Evolutionary conservation across 2,888 invertebrate genomes (phyloP).

Genomic region (Incurvaria masculella): DNA sequence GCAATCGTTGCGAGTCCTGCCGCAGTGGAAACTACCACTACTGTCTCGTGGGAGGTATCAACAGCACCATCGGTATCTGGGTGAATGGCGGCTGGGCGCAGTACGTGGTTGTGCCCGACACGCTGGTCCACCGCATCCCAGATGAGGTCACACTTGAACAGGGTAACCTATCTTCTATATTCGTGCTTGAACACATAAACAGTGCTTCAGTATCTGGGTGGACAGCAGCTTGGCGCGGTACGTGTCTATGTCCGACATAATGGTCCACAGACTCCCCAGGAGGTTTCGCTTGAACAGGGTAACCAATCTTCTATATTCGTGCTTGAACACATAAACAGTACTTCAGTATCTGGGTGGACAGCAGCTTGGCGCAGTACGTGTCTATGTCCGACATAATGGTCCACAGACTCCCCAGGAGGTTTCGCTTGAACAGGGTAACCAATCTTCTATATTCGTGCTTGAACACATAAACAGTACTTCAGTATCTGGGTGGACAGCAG

Average conservation of each 20-base stretch:
- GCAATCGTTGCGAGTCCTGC: slow-evolving; percentile 60
- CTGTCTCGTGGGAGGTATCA: slow-evolving; percentile 58
- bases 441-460: not conserved
- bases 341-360: slow-evolving; percentile 64
- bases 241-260: slow-evolving; percentile 53
- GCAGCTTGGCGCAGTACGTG: slow-evolving; percentile 61
- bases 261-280: slow-evolving; percentile 59
- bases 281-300: slow-evolving; percentile 60
- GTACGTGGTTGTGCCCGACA: slow-evolving; percentile 57
- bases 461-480: slow-evolving; percentile 61
- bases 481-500: slow-evolving; percentile 67
- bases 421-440: slow-evolving; percentile 55
- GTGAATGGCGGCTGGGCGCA: slow-evolving; percentile 68
- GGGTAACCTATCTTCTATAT: slow-evolving; percentile 31
- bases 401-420: slow-evolving; percentile 54
- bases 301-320: not conserved
- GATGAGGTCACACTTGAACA: slow-evolving; percentile 55
- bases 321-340: slow-evolving; percentile 55
- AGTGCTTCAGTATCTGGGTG: slow-evolving; percentile 62
- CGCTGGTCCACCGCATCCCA: slow-evolving; percentile 59
- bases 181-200: slow-evolving; percentile 45
- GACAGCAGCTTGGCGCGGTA: slow-evolving; percentile 66
- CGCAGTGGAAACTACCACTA: slow-evolving; percentile 63
- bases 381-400: slow-evolving; percentile 61
- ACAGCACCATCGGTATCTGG: slow-evolving; percentile 63